Base-by-base conservation (phyloP, 2,113 vertebrate species). In the Hucho hucho region DNA sequence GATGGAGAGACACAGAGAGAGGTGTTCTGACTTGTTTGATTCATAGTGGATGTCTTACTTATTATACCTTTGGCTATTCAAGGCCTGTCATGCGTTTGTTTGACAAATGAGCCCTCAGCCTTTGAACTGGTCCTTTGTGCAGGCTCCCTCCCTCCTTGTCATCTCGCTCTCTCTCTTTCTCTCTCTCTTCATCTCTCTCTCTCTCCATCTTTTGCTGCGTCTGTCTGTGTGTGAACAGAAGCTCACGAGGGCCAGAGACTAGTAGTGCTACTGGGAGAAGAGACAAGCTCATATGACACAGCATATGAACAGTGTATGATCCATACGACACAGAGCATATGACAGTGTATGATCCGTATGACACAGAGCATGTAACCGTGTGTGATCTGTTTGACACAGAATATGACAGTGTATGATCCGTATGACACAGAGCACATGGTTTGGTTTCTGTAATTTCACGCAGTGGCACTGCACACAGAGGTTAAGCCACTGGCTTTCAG, bases 131-230 rank as follows among this genome's bases (percentile, higher is more conserved):
- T 61, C 72, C 29, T 76, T 32, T 78, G 75, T 64, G 67, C 37
- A 43, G 37, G 7, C 37, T 72, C 74, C 74, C 78, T 32, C 32
- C 32, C 32, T 32, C 32, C 6, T 80, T 66, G 73, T 56, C 9
- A 20, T 84, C 63, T 74, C 49, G 83, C 68, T 26, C 75, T 79
- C 74, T 63, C 74, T 58, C 56, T 72, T 9, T 37, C 37, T 37
- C 68, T 81, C 58, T 81, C 79, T 75, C 75, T 84, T 75, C 73
- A 81, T 75, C 69, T 79, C 72, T 49, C 78, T 81, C 65, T 65
- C 69, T 86, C 81, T 76, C 65, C 80, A 66, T 37, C 72, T 68
- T 64, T 70, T 32, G 20, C 75, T 77, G 24, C 56, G 37, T 9
- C 71, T 73, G 58, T 70, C 63, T 28, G n/a, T 49, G 37, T 70